A percentile compares a stretch with the other conserved stretches of the same genome.
Evolutionary conservation across 1,140 invertebrate genomes (phyloP).

Genomic region (Megalonaias nervosa): DNA sequence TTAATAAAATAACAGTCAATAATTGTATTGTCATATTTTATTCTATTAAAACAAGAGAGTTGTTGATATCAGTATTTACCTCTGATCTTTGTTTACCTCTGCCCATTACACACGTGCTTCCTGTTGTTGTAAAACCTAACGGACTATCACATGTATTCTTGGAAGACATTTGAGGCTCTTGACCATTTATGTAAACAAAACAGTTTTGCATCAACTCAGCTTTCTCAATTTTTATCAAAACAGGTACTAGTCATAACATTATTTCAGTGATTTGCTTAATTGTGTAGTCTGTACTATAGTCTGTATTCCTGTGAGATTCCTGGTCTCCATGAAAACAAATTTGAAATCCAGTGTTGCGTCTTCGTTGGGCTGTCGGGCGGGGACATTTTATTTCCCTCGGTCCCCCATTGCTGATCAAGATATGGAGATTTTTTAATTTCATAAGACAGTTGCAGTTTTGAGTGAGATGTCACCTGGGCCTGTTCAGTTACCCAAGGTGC

Average conservation of each 20-base stretch:
- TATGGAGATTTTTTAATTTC: too few relatives aligned
- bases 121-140: slow-evolving; percentile 16
- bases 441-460: too few relatives aligned
- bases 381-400: too few relatives aligned
- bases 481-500: too few relatives aligned
- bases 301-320: neutral
- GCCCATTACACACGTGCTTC: slow-evolving; percentile 16
- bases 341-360: neutral
- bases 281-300: neutral
- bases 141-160: slow-evolving; percentile 13
- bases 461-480: too few relatives aligned
- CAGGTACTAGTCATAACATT: slow-evolving; percentile 7
- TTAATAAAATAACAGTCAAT: too few relatives aligned
- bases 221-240: slow-evolving; percentile 14
- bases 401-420: too few relatives aligned
- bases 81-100: too few relatives aligned
- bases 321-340: neutral
- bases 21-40: too few relatives aligned
- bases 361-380: neutral
- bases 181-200: slow-evolving; percentile 8
- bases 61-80: too few relatives aligned
- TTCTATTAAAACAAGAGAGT: too few relatives aligned
- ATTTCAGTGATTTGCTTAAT: neutral
- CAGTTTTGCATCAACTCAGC: neutral
- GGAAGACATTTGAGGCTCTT: slow-evolving; percentile 6